Base-by-base conservation (phyloP, 2,113 vertebrate genomes). In the Varanus komodoensis region DNA sequence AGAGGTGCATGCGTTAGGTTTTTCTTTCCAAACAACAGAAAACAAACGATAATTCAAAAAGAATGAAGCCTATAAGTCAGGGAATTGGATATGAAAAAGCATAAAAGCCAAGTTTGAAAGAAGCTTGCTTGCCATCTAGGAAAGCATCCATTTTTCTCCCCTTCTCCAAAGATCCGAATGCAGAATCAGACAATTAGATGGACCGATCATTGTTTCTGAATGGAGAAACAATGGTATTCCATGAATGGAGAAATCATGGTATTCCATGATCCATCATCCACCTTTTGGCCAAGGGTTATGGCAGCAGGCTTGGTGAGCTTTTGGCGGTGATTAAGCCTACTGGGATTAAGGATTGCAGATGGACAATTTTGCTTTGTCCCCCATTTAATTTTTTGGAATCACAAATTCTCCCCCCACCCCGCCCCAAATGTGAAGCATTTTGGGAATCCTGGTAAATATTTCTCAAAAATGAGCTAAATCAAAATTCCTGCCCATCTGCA, bases 1-100 rank as follows among this genome's bases (percentile, higher is more conserved):
- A 78, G 27, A 93, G 82, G 80, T 91, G 93, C 96, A 94, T 95
- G 94, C 96, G 87, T 82, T 54, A 0, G 77, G 91, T 4, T 14
- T 6, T 21, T 75, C 52, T 57, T 82, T 38, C 61, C 2, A 6
- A 7, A n/a, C 50, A 82, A 32, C 82, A 93, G 67, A 3, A 88
- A 11, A 78, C 2, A 52, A 25, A 64, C 21, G 15, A 19, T 34
- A 23, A 61, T 85, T 79, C 50, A 1, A 89, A 9, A 75, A 0
- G 93, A 89, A 73, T 84, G 15, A 82, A 19, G 61, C 27, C 0
- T 3, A 1, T 0, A 11, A 69, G 82, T 0, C 8, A 34, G 0
- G 5, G 34, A 88, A 4, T 2, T 79, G 1, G 1, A 64, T 2
- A 82, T 0, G 44, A 23, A 0, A 54, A 4, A 79, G 29, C 71